phyloP scores from a whole-genome alignment of 1,140 invertebrate species.

The Sarcophaga bullata region DNA sequence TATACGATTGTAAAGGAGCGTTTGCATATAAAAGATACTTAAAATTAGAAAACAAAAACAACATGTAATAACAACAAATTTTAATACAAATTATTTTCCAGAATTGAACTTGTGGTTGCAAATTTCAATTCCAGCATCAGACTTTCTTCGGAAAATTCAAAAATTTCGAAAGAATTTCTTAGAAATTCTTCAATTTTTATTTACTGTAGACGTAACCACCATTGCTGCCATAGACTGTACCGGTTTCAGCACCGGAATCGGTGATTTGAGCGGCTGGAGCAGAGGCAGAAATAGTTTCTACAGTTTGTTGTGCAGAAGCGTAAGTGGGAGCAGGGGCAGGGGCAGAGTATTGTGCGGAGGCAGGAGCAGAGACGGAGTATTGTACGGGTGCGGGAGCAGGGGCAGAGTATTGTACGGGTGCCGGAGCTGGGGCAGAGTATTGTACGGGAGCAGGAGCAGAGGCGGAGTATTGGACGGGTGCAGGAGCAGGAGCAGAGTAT shows the following conservation, averaged over 20 bases:
- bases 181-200: conserved; percentile 20
- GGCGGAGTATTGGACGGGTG: conserved; percentile 29
- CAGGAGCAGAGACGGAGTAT: neutral
- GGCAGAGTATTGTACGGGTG: neutral
- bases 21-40: no score
- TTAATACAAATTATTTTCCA: neutral
- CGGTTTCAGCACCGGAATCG: neutral
- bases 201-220: conserved; percentile 44
- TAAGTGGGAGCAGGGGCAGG: conserved; percentile 20
- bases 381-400: neutral
- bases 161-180: conserved; percentile 6
- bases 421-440: conserved; percentile 1
- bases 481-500: neutral
- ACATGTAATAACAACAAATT: neutral
- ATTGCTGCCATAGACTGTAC: conserved; percentile 43
- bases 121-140: neutral
- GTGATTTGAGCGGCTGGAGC: neutral
- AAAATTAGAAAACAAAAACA: neutral
- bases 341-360: neutral
- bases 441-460: conserved; percentile 1
- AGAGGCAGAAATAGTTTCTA: neutral
- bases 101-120: neutral
- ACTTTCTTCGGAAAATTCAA: neutral
- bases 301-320: neutral
- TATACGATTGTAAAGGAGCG: no score